These are phyloP conservation scores for Bombus sibiricus DNA, from an alignment of 1,140 invertebrate genomes.

Conservation along the genomic window DNA sequence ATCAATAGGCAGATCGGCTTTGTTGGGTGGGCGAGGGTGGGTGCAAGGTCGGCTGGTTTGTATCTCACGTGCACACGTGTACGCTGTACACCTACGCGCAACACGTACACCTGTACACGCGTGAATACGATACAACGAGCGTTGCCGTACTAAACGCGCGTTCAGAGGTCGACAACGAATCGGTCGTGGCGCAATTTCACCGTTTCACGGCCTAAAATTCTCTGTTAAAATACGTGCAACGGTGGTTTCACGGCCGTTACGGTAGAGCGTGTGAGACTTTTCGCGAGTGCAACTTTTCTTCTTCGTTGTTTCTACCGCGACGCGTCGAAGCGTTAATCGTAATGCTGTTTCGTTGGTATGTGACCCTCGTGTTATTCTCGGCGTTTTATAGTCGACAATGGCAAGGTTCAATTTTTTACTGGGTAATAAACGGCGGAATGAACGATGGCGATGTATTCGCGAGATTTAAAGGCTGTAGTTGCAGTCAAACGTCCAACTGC, in stretches of 20 bases:
- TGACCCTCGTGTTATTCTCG: background rate
- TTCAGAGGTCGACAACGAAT: background rate
- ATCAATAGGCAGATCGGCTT: constrained; percentile 73
- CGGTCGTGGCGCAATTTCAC: constrained; percentile 11
- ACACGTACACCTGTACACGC: constrained; percentile 18
- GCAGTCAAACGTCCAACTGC: too few species aligned
- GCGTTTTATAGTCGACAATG: too few species aligned
- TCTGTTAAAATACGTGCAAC: background rate
- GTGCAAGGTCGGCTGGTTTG: constrained; percentile 61
- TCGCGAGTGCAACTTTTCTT: background rate
- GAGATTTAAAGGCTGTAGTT: too few species aligned
- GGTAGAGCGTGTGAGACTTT: background rate
- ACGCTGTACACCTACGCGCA: background rate
- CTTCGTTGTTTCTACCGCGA: too few species aligned
- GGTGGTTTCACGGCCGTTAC: background rate
- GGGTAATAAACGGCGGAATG: background rate
- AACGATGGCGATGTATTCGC: background rate
- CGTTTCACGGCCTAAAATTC: background rate
- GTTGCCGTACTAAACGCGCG: background rate
- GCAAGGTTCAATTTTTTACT: background rate
- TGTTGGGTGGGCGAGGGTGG: constrained; percentile 51
- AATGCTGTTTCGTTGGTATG: background rate
- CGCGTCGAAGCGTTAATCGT: too few species aligned
- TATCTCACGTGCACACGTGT: constrained; percentile 33
- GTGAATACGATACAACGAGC: background rate